phyloP scores from a whole-genome alignment of 2,888 invertebrate species.

The Coenonympha arcania region DNA sequence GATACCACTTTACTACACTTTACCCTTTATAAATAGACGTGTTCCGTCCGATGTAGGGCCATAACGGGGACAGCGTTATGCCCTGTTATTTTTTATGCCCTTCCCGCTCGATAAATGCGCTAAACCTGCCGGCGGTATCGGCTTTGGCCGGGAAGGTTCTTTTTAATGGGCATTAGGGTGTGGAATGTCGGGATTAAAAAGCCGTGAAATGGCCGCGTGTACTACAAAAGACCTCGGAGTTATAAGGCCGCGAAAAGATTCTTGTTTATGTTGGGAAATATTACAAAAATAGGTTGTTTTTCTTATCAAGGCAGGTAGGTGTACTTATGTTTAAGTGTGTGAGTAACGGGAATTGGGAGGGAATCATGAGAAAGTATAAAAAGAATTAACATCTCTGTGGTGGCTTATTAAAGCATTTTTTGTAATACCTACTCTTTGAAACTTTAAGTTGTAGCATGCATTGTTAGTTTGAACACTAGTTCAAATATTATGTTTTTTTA shows the following conservation, averaged over 20 bases:
- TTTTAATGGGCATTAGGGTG: conserved; percentile 13
- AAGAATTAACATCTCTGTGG: too few relatives aligned
- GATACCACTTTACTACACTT: conserved; percentile 23
- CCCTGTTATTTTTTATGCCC: conserved; percentile 27
- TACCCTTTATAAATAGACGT: conserved; percentile 27
- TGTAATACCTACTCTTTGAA: too few relatives aligned
- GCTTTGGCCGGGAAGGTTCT: conserved; percentile 16
- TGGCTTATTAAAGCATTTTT: too few relatives aligned
- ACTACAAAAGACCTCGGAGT: conserved; percentile 6
- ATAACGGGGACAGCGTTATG: conserved; percentile 25
- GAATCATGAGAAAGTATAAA: too few relatives aligned
- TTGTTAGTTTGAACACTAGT: too few relatives aligned
- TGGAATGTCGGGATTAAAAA: conserved; percentile 5
- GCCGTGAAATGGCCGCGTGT: conserved; percentile 4
- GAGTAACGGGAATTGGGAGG: too few relatives aligned
- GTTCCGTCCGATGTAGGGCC: conserved; percentile 23
- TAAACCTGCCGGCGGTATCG: conserved; percentile 15
- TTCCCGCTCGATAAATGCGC: conserved; percentile 24
- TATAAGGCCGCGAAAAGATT: conserved; percentile 1
- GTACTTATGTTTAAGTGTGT: too few relatives aligned
- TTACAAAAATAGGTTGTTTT: too few relatives aligned
- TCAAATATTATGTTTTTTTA: too few relatives aligned
- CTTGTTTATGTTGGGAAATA: background rate
- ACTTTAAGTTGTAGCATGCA: too few relatives aligned
- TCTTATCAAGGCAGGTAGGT: too few relatives aligned